Evolutionary conservation across 2,113 vertebrate species (phyloP), one percentile per base, ranked within the genome.

Genomic region (Psittacus erithacus): DNA sequence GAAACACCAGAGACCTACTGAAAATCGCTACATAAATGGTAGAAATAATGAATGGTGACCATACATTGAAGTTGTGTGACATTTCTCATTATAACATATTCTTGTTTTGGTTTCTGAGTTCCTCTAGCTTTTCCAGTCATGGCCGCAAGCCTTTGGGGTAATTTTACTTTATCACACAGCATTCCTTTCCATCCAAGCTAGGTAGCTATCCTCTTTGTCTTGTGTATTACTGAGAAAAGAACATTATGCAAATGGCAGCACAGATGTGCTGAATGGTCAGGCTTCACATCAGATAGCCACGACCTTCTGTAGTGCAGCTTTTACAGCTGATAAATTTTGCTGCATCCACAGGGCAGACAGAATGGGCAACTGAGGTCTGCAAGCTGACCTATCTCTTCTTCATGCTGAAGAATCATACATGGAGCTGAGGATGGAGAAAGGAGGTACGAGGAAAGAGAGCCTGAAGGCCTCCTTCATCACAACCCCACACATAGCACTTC

Each of bases 301-400:
- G 0, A 69, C 39, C 4, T 65, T 86, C 77, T 65, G 46, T 43
- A 80, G 17, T 0, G 0, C 65, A 60, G 9, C 10, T 87, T 89
- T 75, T 35, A 41, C 1, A 20, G 47, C 17, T 79, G 29, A 47
- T 75, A 68, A 55, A 29, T 68, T 60, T 52, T 64, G 6, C 23
- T 24, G 17, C 33, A 15, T 39, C 84, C 43, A 27, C 23, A 44
- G 22, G 9, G 23, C 28, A 53, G 46, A 25, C 11, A 46, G 38
- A 79, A 29, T 2, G 2, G 16, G 8, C 29, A 47, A 31, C 50
- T 33, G 22, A 55, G 33, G 6, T 90, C 47, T 76, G 10, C 29
- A 65, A 7, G 33, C 14, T 88, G 75, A 75, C 17, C 29, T 5
- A 47, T 11, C 33, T 90, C 27, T 87, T 89, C 28, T 59, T 50